Evolutionary conservation across 2,888 invertebrate genomes (phyloP), one percentile per base, ranked within the genome.

Genomic region (Gnatocerus cornutus): DNA sequence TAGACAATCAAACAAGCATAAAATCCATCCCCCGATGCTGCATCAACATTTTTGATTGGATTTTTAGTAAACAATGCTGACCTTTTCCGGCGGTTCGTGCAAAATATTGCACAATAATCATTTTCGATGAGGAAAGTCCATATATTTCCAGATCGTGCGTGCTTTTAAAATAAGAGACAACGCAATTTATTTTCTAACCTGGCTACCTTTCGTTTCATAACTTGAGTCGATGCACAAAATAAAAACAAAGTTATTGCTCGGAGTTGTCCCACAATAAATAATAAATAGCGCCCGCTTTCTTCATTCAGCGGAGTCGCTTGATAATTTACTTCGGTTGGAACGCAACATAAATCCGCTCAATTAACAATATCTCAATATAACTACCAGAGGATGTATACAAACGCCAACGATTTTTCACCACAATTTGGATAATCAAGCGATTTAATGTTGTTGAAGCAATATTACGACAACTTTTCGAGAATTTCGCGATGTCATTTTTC

Each of bases 301-400:
- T 64, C 69, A 64, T 69, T 64, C 43, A 67, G 27, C 45, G 53
- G 64, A 43, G 53, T 53, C 46, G 55, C 33, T 21, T 41, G 68
- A 74, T 75, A 74, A 76, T 75, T 74, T 75, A 75, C 71, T 68
- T 65, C 68, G 45, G 39, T 68, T 63, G 70, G 69, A 74, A 75
- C 64, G 71, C 67, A 43, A 65, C 71, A 76, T 76, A 76, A 76
- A 76, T 75, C 72, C 63, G 53, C 64, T 73, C 73, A 75, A 76
- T 76, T 76, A 76, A 74, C 72, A 76, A 75, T 73, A 74, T 70
- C 68, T 72, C 75, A 74, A 74, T 73, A 48, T 37, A 76, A 73
- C 71, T 73, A 55, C 59, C 71, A 69, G 64, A 72, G 65, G 72
- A 73, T 71, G 74, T 74, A 70, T 64, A 71, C 59, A 70, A 52